These are phyloP conservation scores for Pangasius sanitwongsei DNA, from an alignment of 2,797 vertebrate genomes.

Conservation along the genomic window DNA sequence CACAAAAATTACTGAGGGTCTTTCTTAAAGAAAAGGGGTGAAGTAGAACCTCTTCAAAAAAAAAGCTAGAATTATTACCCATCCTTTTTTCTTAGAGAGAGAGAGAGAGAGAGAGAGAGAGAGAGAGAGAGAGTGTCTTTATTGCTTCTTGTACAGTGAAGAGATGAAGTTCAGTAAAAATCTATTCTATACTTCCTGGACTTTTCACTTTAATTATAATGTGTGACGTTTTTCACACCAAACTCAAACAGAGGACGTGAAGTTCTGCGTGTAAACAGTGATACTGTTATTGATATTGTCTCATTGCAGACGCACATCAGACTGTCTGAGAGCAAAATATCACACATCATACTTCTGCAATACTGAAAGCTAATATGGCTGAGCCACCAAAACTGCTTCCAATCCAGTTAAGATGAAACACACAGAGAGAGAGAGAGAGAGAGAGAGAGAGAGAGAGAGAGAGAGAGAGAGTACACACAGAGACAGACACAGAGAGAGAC, in stretches of 20 bases:
- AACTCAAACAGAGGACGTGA: not conserved
- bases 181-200: not conserved
- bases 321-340: not conserved
- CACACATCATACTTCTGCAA: not conserved
- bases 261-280: not conserved
- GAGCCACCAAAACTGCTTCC: not conserved
- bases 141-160: not conserved
- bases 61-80: not conserved
- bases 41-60: not conserved
- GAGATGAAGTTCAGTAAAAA: not conserved
- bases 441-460: not conserved
- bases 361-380: not conserved
- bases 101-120: not conserved
- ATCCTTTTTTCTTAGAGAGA: not conserved
- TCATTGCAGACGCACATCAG: not conserved
- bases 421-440: not conserved
- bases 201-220: not conserved
- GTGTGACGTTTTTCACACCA: not conserved
- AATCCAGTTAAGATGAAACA: not conserved
- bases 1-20: not conserved
- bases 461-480: not conserved
- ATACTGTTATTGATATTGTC: not conserved
- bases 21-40: not conserved
- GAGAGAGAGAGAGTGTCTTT: not conserved
- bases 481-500: not conserved